These are phyloP conservation scores for Epicauta chinensis DNA, from an alignment of 1,140 invertebrate genomes.

Conservation along the genomic window DNA sequence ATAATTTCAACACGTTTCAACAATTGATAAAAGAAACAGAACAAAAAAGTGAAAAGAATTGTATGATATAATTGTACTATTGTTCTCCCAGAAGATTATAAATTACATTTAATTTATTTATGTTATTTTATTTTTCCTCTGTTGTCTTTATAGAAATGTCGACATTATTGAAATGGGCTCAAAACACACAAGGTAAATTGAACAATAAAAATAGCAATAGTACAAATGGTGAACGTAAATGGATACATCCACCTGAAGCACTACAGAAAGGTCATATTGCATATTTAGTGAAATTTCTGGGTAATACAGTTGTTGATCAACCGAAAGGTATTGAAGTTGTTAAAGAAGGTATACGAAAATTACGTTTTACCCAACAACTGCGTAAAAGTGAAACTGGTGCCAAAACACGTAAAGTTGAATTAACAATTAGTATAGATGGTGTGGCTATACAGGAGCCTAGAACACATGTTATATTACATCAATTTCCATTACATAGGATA, in stretches of 20 bases:
- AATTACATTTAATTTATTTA: no score
- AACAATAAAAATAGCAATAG: slow-evolving; percentile 35
- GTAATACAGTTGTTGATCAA: slow-evolving; percentile 86
- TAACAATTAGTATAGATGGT: slow-evolving; percentile 92
- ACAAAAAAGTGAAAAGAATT: no score
- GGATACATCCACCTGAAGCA: slow-evolving; percentile 92
- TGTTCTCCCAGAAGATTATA: no score
- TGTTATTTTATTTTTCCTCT: no score
- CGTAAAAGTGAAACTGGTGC: slow-evolving; percentile 84
- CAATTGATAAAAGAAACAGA: no score
- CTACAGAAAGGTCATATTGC: slow-evolving; percentile 90
- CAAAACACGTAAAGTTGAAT: slow-evolving; percentile 88
- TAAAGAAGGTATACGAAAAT: slow-evolving; percentile 89
- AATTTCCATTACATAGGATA: slow-evolving; percentile 95
- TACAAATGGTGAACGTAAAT: slow-evolving; percentile 58
- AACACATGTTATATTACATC: slow-evolving; percentile 74
- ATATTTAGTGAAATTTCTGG: slow-evolving; percentile 97
- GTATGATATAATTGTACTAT: no score
- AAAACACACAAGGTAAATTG: slow-evolving; percentile 42
- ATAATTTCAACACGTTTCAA: no score
- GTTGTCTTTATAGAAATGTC: slow-evolving; percentile 29
- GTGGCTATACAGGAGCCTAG: slow-evolving; percentile 76
- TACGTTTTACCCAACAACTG: slow-evolving; percentile 91
- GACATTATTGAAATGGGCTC: slow-evolving; percentile 42
- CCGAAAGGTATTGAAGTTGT: slow-evolving; percentile 96